These are phyloP conservation scores for Sebastes alutus DNA, from an alignment of 2,797 vertebrate species.

Conservation along the genomic window DNA sequence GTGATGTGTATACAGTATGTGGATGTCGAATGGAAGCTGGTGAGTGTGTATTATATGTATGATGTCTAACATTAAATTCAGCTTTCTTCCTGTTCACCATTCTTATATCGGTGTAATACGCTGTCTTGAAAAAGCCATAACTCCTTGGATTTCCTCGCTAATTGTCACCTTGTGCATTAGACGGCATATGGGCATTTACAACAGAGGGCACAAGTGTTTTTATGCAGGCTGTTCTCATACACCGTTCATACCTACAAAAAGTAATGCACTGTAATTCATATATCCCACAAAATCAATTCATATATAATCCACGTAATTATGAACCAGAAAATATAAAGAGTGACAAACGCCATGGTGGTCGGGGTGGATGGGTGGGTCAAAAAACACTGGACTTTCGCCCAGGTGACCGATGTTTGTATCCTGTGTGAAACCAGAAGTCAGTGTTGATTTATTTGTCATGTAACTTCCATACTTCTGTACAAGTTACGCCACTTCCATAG, in stretches of 20 bases:
- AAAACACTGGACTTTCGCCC: background rate
- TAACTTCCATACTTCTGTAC: background rate
- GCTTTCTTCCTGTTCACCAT: background rate
- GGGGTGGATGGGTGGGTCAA: too few species aligned
- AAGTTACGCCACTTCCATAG: too few species aligned
- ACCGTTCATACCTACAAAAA: background rate
- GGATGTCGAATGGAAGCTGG: slow-evolving; percentile 14
- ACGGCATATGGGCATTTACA: background rate
- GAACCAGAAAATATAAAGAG: too few species aligned
- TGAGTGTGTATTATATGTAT: slow-evolving; percentile 14
- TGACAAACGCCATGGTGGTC: too few species aligned
- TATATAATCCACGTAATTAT: too few species aligned
- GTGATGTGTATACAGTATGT: slow-evolving; percentile 11
- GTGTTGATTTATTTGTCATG: background rate
- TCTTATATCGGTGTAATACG: background rate
- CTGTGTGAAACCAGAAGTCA: background rate
- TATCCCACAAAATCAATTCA: too few species aligned
- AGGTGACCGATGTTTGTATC: background rate
- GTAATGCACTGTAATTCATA: background rate
- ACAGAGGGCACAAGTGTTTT: background rate
- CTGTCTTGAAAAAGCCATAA: background rate
- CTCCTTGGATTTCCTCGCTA: background rate
- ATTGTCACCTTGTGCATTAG: background rate
- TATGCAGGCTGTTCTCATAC: background rate
- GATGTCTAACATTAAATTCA: slow-evolving; percentile 32